phyloP scores from a whole-genome alignment of 2,113 vertebrate species.

The Desmodus rotundus region DNA sequence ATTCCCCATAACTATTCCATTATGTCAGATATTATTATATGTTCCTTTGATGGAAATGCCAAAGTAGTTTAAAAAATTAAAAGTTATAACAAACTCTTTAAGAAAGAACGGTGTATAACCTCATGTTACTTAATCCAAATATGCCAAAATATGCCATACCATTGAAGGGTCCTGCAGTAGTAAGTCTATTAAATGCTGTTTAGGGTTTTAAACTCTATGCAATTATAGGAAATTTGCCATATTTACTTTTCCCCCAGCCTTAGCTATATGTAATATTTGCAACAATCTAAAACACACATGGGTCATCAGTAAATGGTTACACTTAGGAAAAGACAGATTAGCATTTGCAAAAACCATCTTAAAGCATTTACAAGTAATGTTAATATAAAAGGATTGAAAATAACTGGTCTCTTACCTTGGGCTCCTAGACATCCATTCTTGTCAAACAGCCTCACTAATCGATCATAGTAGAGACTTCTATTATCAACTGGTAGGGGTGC shows the following conservation, averaged over 20 bases:
- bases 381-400: not conserved
- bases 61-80: not conserved
- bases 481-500: constrained; percentile 78
- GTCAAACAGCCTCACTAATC: constrained; percentile 81
- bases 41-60: not conserved
- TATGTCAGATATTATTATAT: not conserved
- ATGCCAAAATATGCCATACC: not conserved
- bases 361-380: not conserved
- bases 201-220: not conserved
- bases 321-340: not conserved
- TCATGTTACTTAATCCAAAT: not conserved
- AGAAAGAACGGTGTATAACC: not conserved
- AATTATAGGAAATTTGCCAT: not conserved
- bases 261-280: constrained; percentile 21
- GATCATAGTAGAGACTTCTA: constrained; percentile 77
- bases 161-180: not conserved
- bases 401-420: constrained; percentile 81
- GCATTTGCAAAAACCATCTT: not conserved
- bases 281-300: not conserved
- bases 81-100: not conserved
- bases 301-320: not conserved
- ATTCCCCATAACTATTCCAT: not conserved
- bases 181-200: not conserved
- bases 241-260: not conserved
- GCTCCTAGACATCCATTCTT: constrained; percentile 79